phyloP scores from a whole-genome alignment of 35 echinoderm and acorn worm genomes.

The Hemicentrotus pulcherrimus region DNA sequence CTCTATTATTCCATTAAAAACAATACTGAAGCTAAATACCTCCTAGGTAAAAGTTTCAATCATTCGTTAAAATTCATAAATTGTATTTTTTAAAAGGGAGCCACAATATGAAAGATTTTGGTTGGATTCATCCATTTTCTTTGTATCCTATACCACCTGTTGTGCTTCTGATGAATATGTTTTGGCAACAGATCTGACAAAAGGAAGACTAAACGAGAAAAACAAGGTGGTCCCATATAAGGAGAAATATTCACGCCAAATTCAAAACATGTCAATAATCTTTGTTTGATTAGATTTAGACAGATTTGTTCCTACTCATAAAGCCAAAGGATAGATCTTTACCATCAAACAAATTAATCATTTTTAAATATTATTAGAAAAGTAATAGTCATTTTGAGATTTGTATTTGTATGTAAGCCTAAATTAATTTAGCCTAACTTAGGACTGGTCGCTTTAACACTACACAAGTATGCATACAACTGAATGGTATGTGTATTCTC shows the following conservation, averaged over 20 bases:
- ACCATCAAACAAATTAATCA: background rate
- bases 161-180: constrained; percentile 18
- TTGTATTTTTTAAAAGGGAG: background rate
- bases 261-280: background rate
- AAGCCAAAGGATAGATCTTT: background rate
- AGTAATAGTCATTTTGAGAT: too few relatives aligned
- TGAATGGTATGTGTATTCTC: too few relatives aligned
- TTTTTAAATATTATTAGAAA: too few relatives aligned
- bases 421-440: too few relatives aligned
- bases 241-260: background rate
- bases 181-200: constrained; percentile 37
- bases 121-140: background rate
- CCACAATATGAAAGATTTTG: background rate
- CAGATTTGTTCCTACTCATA: too few relatives aligned
- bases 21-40: too few relatives aligned
- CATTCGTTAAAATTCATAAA: too few relatives aligned
- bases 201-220: background rate
- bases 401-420: too few relatives aligned
- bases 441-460: too few relatives aligned
- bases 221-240: background rate
- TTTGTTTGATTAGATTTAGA: background rate
- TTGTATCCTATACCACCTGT: constrained; percentile 16
- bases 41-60: background rate
- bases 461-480: too few relatives aligned
- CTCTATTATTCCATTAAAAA: background rate